A percentile compares a stretch with the other conserved stretches of the same genome.
Conservation (phyloP, 1,140 invertebrate species). For the Sarcophaga peregrina region DNA sequence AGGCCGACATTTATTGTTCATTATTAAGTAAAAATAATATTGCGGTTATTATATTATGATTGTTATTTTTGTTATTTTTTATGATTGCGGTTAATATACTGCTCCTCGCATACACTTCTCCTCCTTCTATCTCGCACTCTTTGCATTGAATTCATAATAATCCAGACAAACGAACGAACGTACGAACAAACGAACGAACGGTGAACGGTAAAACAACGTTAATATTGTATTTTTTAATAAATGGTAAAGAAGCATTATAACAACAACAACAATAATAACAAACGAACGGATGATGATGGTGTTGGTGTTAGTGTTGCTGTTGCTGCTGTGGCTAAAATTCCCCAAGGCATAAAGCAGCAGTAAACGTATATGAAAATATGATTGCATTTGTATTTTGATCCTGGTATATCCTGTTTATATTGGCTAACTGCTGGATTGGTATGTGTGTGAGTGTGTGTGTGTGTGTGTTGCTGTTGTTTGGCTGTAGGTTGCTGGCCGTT, state of each 20-base stretch:
- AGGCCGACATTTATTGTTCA: not conserved
- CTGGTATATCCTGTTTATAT: not conserved
- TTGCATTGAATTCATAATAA: not conserved
- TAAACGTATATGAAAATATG: slow-evolving; percentile 18
- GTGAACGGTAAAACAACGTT: not conserved
- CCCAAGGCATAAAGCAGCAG: not conserved
- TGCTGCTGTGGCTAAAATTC: not conserved
- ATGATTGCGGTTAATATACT: slow-evolving; percentile 41
- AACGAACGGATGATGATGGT: not conserved
- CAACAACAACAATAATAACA: not conserved
- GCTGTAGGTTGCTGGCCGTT: not conserved
- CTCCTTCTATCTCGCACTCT: not conserved
- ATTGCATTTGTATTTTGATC: not conserved
- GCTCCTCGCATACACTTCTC: not conserved
- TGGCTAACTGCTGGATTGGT: not conserved
- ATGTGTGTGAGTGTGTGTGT: not conserved
- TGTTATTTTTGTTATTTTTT: slow-evolving; percentile 23
- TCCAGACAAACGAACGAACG: not conserved
- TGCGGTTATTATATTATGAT: slow-evolving; percentile 37
- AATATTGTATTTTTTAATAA: slow-evolving; percentile 32
- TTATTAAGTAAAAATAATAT: slow-evolving; percentile 31
- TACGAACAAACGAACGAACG: too few relatives aligned
- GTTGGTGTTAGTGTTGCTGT: too few relatives aligned
- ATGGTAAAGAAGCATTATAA: slow-evolving; percentile 1
- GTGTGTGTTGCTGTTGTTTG: not conserved